Evolutionary conservation across 2,113 vertebrate species (phyloP).

Genomic region (Pimephales promelas): DNA sequence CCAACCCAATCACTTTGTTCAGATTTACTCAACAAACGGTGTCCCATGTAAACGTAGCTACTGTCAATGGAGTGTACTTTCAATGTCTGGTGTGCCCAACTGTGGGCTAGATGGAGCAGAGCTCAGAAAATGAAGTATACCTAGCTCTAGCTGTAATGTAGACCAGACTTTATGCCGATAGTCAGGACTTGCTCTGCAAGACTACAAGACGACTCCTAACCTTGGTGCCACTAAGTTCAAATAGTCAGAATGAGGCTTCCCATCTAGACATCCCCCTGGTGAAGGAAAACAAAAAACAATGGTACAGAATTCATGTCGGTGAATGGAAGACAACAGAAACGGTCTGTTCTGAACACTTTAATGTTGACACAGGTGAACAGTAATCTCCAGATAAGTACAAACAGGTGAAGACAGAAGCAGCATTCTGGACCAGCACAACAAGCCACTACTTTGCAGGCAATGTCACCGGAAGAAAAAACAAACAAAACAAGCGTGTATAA

Average conservation of each 20-base stretch:
- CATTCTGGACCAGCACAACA: conserved; percentile 32
- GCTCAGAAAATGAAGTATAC: not conserved
- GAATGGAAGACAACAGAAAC: conserved; percentile 31
- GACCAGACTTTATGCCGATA: not conserved
- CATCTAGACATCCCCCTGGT: not conserved
- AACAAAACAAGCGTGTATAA: conserved; percentile 41
- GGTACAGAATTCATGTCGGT: not conserved
- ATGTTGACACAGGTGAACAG: conserved; percentile 71
- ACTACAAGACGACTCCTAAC: too few species aligned
- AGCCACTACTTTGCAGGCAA: conserved; percentile 35
- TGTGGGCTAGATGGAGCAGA: not conserved
- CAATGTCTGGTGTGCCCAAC: not conserved
- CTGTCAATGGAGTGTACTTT: not conserved
- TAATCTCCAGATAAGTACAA: conserved; percentile 64
- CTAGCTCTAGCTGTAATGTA: too few species aligned
- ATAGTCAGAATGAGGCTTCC: conserved; percentile 5
- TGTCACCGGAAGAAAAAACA: not conserved
- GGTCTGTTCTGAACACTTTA: conserved; percentile 71
- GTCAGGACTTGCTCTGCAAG: not conserved
- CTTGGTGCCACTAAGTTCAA: not conserved
- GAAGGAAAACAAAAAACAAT: not conserved
- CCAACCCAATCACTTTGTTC: too few species aligned
- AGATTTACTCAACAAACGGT: too few species aligned
- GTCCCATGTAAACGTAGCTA: too few species aligned
- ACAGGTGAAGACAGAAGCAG: conserved; percentile 45